Evolutionary conservation across 2,797 vertebrate species (phyloP).

Genomic region (Poliocrania exsul): DNA sequence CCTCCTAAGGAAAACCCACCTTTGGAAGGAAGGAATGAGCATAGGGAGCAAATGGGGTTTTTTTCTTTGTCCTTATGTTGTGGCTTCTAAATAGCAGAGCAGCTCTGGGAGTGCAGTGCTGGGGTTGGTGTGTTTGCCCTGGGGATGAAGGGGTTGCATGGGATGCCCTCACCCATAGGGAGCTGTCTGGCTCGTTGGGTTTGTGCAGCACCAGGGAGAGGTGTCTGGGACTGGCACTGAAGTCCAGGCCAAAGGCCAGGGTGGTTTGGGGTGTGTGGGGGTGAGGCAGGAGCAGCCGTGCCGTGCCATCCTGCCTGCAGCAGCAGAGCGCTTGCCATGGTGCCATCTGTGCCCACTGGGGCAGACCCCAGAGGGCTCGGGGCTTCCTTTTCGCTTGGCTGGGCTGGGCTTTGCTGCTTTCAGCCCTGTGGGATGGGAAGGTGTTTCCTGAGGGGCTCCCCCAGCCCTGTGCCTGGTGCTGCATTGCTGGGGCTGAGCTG

Average conservation of each 20-base stretch:
- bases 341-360: neutral
- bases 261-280: neutral
- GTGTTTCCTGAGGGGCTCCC: neutral
- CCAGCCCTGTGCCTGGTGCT: neutral
- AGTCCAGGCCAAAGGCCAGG: neutral
- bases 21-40: neutral
- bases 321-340: neutral
- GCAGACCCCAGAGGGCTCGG: neutral
- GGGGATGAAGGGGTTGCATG: neutral
- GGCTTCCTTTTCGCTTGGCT: rapidly evolving
- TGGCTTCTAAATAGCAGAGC: neutral
- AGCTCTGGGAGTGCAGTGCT: neutral
- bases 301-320: rapidly evolving
- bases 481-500: neutral
- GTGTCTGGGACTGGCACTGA: rapidly evolving
- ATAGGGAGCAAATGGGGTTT: neutral
- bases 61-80: neutral
- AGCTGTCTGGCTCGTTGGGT: rapidly evolving
- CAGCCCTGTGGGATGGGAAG: neutral
- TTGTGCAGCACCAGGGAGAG: neutral
- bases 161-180: neutral
- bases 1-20: neutral
- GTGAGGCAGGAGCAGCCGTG: neutral
- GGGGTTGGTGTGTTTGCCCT: neutral
- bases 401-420: neutral